Evolutionary conservation across 2,888 invertebrate species (phyloP).

Genomic region (Raillietiella orientalis): DNA sequence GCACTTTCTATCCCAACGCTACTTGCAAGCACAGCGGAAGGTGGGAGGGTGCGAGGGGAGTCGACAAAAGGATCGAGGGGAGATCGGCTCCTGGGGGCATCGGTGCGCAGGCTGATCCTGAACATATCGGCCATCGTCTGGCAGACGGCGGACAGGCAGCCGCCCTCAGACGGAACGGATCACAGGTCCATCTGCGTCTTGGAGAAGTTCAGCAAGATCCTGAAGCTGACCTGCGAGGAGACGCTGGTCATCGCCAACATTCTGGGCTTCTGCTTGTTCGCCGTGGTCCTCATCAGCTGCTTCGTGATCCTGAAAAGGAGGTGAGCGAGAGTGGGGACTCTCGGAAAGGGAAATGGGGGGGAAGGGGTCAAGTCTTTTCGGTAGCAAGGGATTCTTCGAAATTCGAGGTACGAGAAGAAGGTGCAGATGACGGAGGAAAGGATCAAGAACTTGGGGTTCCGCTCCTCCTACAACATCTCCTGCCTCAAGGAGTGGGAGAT

Average conservation of each 20-base stretch:
- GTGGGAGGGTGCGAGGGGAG: constrained; percentile 8
- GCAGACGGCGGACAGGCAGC: constrained; percentile 22
- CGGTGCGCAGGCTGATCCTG: constrained; percentile 14
- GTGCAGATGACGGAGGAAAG: constrained; percentile 27
- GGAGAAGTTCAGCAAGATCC: constrained; percentile 25
- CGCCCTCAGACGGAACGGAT: constrained; percentile 31
- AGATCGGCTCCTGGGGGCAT: not conserved
- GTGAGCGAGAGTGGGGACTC: no score
- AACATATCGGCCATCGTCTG: constrained; percentile 23
- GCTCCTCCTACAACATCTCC: constrained; percentile 16
- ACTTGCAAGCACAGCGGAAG: constrained; percentile 14
- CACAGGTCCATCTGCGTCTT: constrained; percentile 26
- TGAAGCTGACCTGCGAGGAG: constrained; percentile 34
- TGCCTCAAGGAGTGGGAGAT: constrained; percentile 62
- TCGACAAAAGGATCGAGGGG: no score
- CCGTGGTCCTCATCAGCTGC: constrained; percentile 20
- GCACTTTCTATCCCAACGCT: constrained; percentile 10
- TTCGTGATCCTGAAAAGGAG: constrained; percentile 27
- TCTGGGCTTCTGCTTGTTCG: constrained; percentile 21
- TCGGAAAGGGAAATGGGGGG: no score
- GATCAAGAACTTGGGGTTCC: constrained; percentile 32
- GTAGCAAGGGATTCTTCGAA: no score
- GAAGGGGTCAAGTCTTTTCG: no score
- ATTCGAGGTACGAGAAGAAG: constrained; percentile 22
- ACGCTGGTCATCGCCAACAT: constrained; percentile 31